Percentiles rank a stretch among this genome's conserved stretches.
Evolutionary conservation across 2,888 invertebrate genomes (phyloP).

Genomic region (Drosophila subquinaria): DNA sequence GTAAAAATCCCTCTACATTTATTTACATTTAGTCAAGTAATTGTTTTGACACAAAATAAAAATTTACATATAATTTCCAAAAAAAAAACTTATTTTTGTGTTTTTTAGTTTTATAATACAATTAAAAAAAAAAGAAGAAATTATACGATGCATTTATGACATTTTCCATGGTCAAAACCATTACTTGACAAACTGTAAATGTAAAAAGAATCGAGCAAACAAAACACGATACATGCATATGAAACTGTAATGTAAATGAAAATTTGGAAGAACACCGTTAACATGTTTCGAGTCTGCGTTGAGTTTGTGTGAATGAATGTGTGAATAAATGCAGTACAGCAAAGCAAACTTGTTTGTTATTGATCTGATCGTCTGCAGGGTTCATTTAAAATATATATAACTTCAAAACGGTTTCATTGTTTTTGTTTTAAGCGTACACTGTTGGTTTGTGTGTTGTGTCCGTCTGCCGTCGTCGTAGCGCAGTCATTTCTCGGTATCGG

Average conservation of each 20-base stretch:
- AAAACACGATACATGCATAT: neutral
- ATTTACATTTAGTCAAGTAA: neutral
- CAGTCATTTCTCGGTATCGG: slow-evolving; percentile 28
- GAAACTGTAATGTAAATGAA: neutral
- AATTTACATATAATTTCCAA: neutral
- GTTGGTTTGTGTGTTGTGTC: neutral
- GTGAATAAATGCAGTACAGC: slow-evolving; percentile 1
- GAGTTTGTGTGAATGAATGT: neutral
- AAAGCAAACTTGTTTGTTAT: slow-evolving; percentile 16
- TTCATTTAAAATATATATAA: slow-evolving; percentile 4
- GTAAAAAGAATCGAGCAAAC: no score
- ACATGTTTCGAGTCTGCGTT: neutral
- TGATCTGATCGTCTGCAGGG: neutral
- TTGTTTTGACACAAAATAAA: neutral
- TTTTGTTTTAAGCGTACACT: neutral
- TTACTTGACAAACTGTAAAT: neutral
- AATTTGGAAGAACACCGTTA: neutral
- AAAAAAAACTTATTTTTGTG: neutral
- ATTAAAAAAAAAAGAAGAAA: no score
- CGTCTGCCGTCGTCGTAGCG: slow-evolving; percentile 1
- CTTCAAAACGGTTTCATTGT: neutral
- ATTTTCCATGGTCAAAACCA: neutral
- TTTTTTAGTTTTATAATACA: no score
- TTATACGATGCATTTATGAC: no score
- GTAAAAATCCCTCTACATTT: neutral